phyloP scores from a whole-genome alignment of 2,888 invertebrate genomes.

The Idaea straminata region DNA sequence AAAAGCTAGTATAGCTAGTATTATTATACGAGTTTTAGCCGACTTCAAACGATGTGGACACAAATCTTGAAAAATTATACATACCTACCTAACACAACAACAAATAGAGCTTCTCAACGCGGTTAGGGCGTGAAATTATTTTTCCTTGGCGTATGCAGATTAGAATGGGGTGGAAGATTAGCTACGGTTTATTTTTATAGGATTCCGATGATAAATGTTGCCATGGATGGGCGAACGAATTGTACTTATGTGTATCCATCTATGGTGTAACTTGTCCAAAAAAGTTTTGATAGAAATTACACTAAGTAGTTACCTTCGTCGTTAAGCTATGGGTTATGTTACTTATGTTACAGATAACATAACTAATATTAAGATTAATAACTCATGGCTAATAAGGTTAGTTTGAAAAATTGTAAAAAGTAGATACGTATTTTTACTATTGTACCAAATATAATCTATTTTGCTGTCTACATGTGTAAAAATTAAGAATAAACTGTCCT shows the following conservation, averaged over 20 bases:
- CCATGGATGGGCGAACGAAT: conserved; percentile 66
- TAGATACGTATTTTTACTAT: no score
- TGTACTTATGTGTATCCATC: conserved; percentile 42
- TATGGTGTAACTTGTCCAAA: conserved; percentile 66
- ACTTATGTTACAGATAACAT: no score
- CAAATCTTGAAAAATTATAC: background rate
- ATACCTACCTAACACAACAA: conserved; percentile 30
- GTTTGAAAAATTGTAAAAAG: no score
- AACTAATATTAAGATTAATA: no score
- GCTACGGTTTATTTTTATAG: conserved; percentile 78
- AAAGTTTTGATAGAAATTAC: conserved; percentile 46
- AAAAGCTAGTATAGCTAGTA: no score
- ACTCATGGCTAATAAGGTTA: no score
- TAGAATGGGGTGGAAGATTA: conserved; percentile 64
- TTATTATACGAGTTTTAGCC: no score
- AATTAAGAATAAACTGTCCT: no score
- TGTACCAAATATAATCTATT: no score
- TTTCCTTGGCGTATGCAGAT: conserved; percentile 77
- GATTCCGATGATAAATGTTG: conserved; percentile 78
- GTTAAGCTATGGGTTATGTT: no score
- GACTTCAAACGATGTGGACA: background rate
- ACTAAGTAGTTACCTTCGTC: background rate
- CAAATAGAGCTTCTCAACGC: conserved; percentile 58
- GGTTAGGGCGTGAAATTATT: conserved; percentile 77
- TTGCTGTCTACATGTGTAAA: no score